These are phyloP conservation scores for Callyntrura guangdongensis DNA, from an alignment of 2,888 invertebrate species.

Conservation along the genomic window DNA sequence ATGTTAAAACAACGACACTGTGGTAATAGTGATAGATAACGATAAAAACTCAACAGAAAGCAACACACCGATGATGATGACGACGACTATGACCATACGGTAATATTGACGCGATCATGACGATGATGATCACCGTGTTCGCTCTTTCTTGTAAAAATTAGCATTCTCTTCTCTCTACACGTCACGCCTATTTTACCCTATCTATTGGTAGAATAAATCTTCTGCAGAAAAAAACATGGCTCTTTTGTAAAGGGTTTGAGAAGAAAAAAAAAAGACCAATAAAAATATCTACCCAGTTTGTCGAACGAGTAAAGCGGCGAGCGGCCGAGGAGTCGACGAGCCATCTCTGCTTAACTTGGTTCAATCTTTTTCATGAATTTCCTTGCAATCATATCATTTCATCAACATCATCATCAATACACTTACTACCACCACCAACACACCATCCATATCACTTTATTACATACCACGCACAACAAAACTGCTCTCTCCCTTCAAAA, in stretches of 20 bases:
- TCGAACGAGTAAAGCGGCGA: too few relatives aligned
- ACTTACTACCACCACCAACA: too few relatives aligned
- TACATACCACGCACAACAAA: too few relatives aligned
- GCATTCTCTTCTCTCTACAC: background rate
- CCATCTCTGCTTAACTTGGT: slow-evolving; percentile 66
- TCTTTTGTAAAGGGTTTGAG: background rate
- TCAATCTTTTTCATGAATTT: slow-evolving; percentile 58
- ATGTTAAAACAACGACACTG: too few relatives aligned
- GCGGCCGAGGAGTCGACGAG: slow-evolving; percentile 64
- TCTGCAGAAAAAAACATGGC: background rate
- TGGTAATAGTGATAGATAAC: background rate
- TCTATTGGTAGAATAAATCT: slow-evolving; percentile 32
- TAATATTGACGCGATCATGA: too few relatives aligned
- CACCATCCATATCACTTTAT: too few relatives aligned
- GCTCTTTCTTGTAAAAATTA: too few relatives aligned
- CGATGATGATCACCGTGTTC: background rate
- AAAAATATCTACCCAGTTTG: background rate
- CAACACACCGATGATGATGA: too few relatives aligned
- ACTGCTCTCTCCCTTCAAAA: too few relatives aligned
- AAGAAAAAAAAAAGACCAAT: background rate
- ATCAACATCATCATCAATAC: too few relatives aligned
- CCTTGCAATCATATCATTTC: slow-evolving; percentile 50
- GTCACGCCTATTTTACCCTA: background rate
- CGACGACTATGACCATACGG: slow-evolving; percentile 30
- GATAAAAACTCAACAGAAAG: slow-evolving; percentile 24